These are phyloP conservation scores for Alloscopus bannaensis DNA, from an alignment of 2,888 invertebrate species.

Conservation along the genomic window DNA sequence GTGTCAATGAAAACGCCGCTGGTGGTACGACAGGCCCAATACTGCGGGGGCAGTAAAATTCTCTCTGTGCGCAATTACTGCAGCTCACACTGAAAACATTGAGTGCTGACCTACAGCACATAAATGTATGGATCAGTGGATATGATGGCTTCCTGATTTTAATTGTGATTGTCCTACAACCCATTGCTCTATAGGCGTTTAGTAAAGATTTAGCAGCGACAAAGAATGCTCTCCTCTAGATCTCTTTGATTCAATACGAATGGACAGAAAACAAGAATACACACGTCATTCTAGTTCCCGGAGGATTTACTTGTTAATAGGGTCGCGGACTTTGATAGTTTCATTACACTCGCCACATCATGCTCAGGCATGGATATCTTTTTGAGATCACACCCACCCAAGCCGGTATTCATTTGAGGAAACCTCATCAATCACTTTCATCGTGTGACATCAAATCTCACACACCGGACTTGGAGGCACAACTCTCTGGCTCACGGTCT, in stretches of 20 bases:
- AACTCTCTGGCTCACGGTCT: neutral
- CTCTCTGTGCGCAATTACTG: too few relatives aligned
- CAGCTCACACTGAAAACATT: too few relatives aligned
- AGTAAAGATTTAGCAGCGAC: too few relatives aligned
- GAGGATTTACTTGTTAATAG: constrained; percentile 1
- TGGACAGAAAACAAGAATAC: neutral
- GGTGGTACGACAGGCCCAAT: too few relatives aligned
- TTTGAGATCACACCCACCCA: constrained; percentile 23
- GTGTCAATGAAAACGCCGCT: constrained; percentile 43
- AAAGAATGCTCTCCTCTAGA: too few relatives aligned
- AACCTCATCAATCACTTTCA: constrained; percentile 13
- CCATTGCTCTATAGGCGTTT: too few relatives aligned
- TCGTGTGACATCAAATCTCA: neutral
- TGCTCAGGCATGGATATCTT: neutral
- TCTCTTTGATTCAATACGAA: neutral
- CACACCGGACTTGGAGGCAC: neutral
- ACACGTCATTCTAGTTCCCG: neutral
- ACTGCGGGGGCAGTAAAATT: too few relatives aligned
- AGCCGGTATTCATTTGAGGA: neutral
- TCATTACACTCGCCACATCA: neutral
- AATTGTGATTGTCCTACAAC: too few relatives aligned
- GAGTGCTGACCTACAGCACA: too few relatives aligned
- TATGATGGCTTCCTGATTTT: too few relatives aligned
- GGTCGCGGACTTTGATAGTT: constrained; percentile 21
- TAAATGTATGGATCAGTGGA: too few relatives aligned